Percentiles rank a stretch among this genome's conserved stretches.
Evolutionary conservation across 2,888 invertebrate species (phyloP).

Genomic region (Lasioglossum oenotherae): DNA sequence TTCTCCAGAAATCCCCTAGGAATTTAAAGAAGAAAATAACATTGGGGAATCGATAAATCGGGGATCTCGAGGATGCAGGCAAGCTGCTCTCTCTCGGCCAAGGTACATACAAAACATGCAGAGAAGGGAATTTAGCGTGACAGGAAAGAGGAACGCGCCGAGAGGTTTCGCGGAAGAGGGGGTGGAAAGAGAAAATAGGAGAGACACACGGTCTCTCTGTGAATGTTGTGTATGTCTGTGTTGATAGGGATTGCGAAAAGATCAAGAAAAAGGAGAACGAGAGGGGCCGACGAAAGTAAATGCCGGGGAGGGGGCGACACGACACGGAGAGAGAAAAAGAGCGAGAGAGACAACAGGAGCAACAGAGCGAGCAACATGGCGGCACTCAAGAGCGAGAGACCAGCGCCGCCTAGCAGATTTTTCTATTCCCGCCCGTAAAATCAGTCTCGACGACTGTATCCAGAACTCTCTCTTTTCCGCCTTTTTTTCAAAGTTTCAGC

Average conservation of each 20-base stretch:
- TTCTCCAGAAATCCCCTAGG: not conserved
- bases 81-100: conserved; percentile 10
- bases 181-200: conserved; percentile 56
- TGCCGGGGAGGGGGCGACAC: conserved; percentile 22
- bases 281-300: conserved; percentile 48
- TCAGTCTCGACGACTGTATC: conserved; percentile 38
- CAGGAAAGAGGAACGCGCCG: conserved; percentile 25
- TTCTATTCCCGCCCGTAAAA: conserved; percentile 77
- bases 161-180: conserved; percentile 35
- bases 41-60: conserved; percentile 71
- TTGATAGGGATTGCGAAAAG: conserved; percentile 64
- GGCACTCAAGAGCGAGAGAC: conserved; percentile 65
- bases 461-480: conserved; percentile 11
- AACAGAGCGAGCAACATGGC: conserved; percentile 78
- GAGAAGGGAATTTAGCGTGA: conserved; percentile 43
- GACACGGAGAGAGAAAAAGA: conserved; percentile 19
- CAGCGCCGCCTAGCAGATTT: conserved; percentile 82
- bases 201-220: conserved; percentile 45
- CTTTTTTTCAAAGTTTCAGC: not conserved
- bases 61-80: conserved; percentile 35
- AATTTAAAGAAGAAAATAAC: not conserved
- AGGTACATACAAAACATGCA: conserved; percentile 29
- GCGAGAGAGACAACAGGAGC: conserved; percentile 65
- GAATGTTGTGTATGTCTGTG: conserved; percentile 21
- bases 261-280: conserved; percentile 53